Evolutionary conservation across 2,113 vertebrate genomes (phyloP).

Genomic region (Diadophis punctatus): DNA sequence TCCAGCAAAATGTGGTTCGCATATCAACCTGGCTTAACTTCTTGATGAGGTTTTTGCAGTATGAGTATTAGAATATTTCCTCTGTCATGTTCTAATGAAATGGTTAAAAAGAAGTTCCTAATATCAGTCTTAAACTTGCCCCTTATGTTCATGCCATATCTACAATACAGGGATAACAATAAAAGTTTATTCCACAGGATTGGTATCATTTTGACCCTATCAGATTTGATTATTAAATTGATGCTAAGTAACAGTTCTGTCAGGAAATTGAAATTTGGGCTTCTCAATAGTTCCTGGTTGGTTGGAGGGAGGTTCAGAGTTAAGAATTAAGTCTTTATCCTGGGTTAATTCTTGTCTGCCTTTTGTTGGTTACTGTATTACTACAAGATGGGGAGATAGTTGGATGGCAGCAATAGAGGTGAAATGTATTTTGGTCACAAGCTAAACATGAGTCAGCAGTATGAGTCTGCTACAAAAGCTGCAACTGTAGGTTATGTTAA

Average conservation of each 20-base stretch:
- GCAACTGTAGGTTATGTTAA: not conserved
- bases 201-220: not conserved
- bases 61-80: not conserved
- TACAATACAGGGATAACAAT: not conserved
- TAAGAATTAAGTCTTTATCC: not conserved
- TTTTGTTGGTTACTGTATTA: not conserved
- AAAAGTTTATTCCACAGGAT: not conserved
- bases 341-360: not conserved
- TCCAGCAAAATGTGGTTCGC: not conserved
- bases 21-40: not conserved
- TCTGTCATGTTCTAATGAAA: not conserved
- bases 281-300: not conserved
- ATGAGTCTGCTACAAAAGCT: not conserved
- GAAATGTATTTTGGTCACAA: not conserved
- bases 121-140: not conserved
- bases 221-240: not conserved
- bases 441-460: not conserved
- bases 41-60: not conserved
- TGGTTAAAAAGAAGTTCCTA: not conserved
- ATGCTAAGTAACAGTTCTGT: not conserved
- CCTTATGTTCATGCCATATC: not conserved
- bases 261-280: not conserved
- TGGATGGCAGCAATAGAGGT: not conserved
- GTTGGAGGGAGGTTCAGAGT: no score
- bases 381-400: not conserved